A percentile compares a stretch with the other conserved stretches of the same genome.
Evolutionary conservation across 2,113 vertebrate species (phyloP).

Genomic region (Pituophis catenifer): DNA sequence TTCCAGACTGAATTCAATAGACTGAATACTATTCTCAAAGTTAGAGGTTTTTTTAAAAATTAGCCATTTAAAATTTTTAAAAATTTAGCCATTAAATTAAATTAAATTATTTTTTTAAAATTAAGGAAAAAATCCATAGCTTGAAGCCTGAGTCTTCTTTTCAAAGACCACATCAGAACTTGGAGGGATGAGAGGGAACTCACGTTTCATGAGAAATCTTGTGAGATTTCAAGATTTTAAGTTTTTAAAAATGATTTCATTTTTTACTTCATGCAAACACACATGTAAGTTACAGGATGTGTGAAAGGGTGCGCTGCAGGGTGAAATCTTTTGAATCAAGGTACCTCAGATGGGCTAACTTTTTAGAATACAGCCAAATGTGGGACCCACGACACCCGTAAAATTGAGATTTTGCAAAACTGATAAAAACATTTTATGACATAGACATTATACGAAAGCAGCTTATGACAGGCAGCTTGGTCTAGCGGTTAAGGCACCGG

Average conservation of each 20-base stretch:
- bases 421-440: neutral
- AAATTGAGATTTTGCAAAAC: no score
- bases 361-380: neutral
- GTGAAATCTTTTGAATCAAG: neutral
- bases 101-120: neutral
- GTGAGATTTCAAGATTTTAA: no score
- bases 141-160: neutral
- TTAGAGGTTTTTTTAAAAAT: neutral
- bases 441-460: neutral
- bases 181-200: neutral
- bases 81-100: no score
- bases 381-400: no score
- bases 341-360: neutral
- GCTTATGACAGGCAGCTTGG: neutral
- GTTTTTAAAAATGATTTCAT: no score
- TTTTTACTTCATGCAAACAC: no score
- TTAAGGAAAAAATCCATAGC: neutral
- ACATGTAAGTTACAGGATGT: no score
- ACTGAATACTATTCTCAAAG: neutral
- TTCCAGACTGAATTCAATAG: neutral
- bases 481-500: no score
- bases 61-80: no score
- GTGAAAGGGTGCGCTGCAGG: neutral
- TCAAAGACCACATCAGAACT: neutral
- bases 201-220: no score